Conservation (phyloP, 35 echinoderm and acorn worm species). For the Diadema setosum region DNA sequence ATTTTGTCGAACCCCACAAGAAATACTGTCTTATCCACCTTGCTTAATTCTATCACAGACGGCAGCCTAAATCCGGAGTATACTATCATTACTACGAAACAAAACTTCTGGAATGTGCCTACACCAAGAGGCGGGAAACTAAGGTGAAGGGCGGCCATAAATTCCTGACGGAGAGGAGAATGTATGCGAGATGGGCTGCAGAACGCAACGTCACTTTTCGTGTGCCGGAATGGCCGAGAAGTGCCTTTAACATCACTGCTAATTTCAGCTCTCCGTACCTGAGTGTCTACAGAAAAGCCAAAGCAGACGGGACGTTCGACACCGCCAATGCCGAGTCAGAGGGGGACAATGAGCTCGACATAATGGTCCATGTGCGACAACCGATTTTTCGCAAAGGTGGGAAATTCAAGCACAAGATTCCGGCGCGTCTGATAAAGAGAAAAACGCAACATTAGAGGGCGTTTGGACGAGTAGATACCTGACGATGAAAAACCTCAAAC, state of each 20-base stretch:
- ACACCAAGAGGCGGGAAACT: constrained; percentile 39
- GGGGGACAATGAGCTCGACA: too few relatives aligned
- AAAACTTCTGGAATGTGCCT: constrained; percentile 41
- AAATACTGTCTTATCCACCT: too few relatives aligned
- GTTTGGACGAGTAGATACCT: too few relatives aligned
- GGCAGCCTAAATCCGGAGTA: constrained; percentile 24
- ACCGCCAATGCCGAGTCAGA: too few relatives aligned
- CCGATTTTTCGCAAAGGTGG: too few relatives aligned
- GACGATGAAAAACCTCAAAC: too few relatives aligned
- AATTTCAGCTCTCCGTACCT: neutral
- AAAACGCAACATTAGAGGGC: too few relatives aligned
- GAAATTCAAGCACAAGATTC: too few relatives aligned
- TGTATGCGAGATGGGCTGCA: constrained; percentile 60
- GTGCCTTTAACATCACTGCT: neutral
- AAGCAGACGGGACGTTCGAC: neutral
- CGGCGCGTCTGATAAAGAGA: too few relatives aligned
- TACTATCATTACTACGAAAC: constrained; percentile 73
- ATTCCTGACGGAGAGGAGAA: constrained; percentile 65
- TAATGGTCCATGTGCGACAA: too few relatives aligned
- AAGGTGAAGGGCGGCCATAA: constrained; percentile 55
- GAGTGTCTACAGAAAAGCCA: constrained; percentile 1
- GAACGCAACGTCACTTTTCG: constrained; percentile 53
- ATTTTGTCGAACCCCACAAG: too few relatives aligned
- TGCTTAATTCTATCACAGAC: too few relatives aligned
- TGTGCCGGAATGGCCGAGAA: constrained; percentile 46